Evolutionary conservation across 92 coral and sea anemone genomes (phyloP), one percentile per base, ranked within the genome.

Genomic region (Phenganax stokvisi): DNA sequence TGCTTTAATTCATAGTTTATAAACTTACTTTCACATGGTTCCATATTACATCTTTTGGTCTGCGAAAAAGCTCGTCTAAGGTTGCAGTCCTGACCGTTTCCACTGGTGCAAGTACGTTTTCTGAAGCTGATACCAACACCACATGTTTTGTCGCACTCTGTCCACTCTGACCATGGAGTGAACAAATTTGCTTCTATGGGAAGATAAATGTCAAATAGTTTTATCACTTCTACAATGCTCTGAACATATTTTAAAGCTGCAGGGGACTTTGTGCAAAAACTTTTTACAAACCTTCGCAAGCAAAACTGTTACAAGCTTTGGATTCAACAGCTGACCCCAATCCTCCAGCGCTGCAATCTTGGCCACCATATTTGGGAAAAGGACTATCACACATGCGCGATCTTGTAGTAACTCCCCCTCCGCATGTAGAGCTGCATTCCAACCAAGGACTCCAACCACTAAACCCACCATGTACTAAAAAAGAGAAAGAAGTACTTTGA

Each of bases 321-420:
- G 92, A 86, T 80, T 94, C 97, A 57, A 94, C 77, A 64, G 87
- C 90, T 73, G 94, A 91, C 10, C 99, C 99, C 59, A 90, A 85
- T 52, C 69, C 52, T 44, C 83, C 74, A 62, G 90, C 84, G 30
- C 86, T 72, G 84, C 99, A 96, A 64, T 90, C 97, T 76, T 89
- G 88, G 2, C 91, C 99, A 13, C 97, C 90, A 76, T 82, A 81
- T 79, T 87, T 73, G 17, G 89, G 85, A 7, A 85, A 83, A 44
- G 92, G 93, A 64, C 88, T 90, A 75, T 84, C 85, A 61, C 99
- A 96, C 52, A 66, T 76, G 58, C 99, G 90, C 44, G 85, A 85
- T 77, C 99, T 88, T 56, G 90, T 93, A 84, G 92, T 93, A 16
- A 97, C 92, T 5, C 99, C 99, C 52, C 99, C 99, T 27, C 99